Conservation (phyloP, 1,140 invertebrate genomes). For the Hyposmocoma kahamanoa region DNA sequence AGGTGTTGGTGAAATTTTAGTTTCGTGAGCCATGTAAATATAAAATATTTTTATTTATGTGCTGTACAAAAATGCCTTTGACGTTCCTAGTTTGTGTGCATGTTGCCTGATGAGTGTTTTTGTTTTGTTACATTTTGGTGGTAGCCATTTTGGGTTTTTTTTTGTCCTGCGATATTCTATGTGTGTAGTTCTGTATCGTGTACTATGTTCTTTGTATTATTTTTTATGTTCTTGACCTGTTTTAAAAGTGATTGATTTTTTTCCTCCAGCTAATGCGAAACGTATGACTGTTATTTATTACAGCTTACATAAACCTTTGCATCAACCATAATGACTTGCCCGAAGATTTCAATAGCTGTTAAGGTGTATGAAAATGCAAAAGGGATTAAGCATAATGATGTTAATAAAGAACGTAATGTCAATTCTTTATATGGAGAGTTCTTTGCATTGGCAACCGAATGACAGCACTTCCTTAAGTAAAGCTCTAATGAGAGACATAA, state of each 20-base stretch:
- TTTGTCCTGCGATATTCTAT: slow-evolving; percentile 14
- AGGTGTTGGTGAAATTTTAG: slow-evolving; percentile 28
- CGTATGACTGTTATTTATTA: slow-evolving; percentile 3
- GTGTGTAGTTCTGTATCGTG: slow-evolving; percentile 4
- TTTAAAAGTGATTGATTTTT: slow-evolving; percentile 11
- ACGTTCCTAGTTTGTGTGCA: slow-evolving; percentile 53
- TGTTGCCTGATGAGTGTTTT: slow-evolving; percentile 50
- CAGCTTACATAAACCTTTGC: neutral
- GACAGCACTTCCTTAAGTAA: slow-evolving; percentile 27
- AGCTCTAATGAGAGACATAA: slow-evolving; percentile 20
- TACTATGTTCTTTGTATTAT: slow-evolving; percentile 15
- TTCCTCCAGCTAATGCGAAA: slow-evolving; percentile 8
- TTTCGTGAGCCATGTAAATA: slow-evolving; percentile 18
- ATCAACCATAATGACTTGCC: neutral
- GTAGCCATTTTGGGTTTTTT: slow-evolving; percentile 14
- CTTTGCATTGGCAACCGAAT: neutral
- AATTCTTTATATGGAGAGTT: slow-evolving; percentile 13
- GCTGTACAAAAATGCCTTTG: slow-evolving; percentile 21
- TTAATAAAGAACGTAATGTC: slow-evolving; percentile 26
- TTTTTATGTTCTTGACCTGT: slow-evolving; percentile 15
- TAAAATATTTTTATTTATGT: slow-evolving; percentile 19
- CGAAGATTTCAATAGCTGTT: slow-evolving; percentile 4
- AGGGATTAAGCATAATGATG: slow-evolving; percentile 30
- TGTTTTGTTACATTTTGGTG: slow-evolving; percentile 26
- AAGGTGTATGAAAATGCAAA: slow-evolving; percentile 25